Evolutionary conservation across 1,140 invertebrate species (phyloP).

Genomic region (Diorhabda elongata): DNA sequence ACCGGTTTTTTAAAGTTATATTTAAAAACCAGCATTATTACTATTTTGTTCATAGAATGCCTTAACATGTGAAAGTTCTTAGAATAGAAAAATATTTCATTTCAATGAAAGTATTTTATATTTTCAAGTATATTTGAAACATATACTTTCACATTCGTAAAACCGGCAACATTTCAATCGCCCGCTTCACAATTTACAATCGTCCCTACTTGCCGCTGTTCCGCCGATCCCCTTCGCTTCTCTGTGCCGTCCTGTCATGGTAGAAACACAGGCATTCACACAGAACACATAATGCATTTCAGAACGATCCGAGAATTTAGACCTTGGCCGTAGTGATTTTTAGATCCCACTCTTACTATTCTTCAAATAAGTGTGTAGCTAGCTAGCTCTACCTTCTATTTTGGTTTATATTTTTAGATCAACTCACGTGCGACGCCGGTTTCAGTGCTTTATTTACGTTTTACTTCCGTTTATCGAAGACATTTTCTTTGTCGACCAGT

Average conservation of each 20-base stretch:
- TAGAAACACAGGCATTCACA: neutral
- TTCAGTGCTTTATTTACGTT: conserved; percentile 14
- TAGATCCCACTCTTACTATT: neutral
- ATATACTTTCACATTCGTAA: neutral
- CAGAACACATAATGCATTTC: conserved; percentile 10
- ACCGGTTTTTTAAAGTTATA: too few species aligned
- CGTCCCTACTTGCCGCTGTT: conserved; percentile 11
- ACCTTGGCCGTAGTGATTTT: conserved; percentile 5
- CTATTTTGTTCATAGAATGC: too few species aligned
- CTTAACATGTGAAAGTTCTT: too few species aligned
- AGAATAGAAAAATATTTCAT: too few species aligned
- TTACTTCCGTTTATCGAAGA: conserved; percentile 15
- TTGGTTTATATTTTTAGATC: conserved; percentile 19
- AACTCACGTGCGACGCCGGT: conserved; percentile 14
- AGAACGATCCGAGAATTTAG: conserved; percentile 2
- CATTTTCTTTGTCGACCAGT: conserved; percentile 8
- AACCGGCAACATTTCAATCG: conserved; percentile 5
- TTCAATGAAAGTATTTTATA: too few species aligned
- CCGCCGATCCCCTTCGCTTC: conserved; percentile 8
- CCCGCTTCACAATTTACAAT: neutral
- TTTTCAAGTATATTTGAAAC: too few species aligned
- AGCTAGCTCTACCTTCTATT: conserved; percentile 8
- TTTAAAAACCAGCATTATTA: too few species aligned
- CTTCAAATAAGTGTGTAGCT: neutral
- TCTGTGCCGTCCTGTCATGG: neutral